Conservation (phyloP, 2,113 vertebrate species). For the Oryzias celebensis region DNA sequence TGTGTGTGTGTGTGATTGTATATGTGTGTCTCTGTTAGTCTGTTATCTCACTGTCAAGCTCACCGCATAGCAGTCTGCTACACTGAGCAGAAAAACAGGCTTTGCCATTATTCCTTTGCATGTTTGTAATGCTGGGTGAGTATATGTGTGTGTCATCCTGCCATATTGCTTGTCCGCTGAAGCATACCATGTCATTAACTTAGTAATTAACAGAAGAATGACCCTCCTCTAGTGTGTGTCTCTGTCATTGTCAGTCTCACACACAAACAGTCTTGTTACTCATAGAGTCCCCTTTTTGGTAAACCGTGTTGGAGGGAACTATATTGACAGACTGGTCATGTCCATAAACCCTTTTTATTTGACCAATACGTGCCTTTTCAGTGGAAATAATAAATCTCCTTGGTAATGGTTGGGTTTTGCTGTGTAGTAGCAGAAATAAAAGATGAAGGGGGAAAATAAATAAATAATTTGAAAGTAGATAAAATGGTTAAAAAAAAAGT, state of each 20-base stretch:
- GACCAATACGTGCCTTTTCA: too few relatives aligned
- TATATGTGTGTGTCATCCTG: conserved; percentile 40
- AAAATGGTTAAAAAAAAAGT: too few relatives aligned
- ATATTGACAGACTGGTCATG: background rate
- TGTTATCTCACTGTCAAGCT: conserved; percentile 69
- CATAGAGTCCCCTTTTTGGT: conserved; percentile 2
- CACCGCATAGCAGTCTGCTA: conserved; percentile 56
- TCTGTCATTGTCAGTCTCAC: conserved; percentile 54
- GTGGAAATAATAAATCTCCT: too few relatives aligned
- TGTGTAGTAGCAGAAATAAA: too few relatives aligned
- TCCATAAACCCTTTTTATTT: too few relatives aligned
- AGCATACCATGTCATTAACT: conserved; percentile 73
- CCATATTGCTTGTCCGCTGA: conserved; percentile 60
- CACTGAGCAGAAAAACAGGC: conserved; percentile 49
- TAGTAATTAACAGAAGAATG: conserved; percentile 73
- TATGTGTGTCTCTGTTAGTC: conserved; percentile 57
- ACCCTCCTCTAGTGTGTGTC: conserved; percentile 33
- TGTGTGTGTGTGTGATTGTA: conserved; percentile 33
- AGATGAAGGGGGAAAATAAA: too few relatives aligned
- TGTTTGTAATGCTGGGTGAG: conserved; percentile 34
- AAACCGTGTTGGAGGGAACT: background rate
- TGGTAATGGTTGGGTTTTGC: too few relatives aligned
- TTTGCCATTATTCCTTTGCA: conserved; percentile 48
- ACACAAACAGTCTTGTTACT: conserved; percentile 15
- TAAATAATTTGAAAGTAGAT: too few relatives aligned